phyloP scores from a whole-genome alignment of 2,797 vertebrate species.

The Protonibea diacanthus region DNA sequence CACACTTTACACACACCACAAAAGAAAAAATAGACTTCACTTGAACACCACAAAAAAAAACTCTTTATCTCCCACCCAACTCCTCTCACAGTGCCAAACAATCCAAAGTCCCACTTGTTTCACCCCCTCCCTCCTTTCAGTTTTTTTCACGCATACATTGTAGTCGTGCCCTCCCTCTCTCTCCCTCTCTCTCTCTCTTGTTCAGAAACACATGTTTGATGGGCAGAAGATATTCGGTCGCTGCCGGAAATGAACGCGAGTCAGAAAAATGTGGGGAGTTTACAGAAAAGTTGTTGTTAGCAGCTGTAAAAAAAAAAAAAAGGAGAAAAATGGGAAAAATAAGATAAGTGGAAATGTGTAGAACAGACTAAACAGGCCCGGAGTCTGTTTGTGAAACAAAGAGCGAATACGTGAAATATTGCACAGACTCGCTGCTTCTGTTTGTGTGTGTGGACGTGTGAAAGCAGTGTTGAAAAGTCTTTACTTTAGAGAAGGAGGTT shows the following conservation, averaged over 20 bases:
- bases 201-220: conserved; percentile 63
- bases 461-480: not conserved
- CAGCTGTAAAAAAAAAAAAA: conserved; percentile 13
- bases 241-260: conserved; percentile 63
- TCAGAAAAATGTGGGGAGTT: conserved; percentile 70
- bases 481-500: not conserved
- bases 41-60: conserved; percentile 61
- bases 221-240: conserved; percentile 59
- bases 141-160: conserved; percentile 26
- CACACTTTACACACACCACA: conserved; percentile 64
- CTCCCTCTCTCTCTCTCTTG: conserved; percentile 40
- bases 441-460: conserved; percentile 12
- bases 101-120: conserved; percentile 53
- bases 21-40: conserved; percentile 74
- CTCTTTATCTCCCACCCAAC: conserved; percentile 63
- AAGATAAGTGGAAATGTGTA: conserved; percentile 71
- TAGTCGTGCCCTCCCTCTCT: conserved; percentile 24
- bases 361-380: conserved; percentile 73
- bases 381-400: conserved; percentile 55
- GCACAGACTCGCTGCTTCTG: conserved; percentile 38
- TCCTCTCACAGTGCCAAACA: conserved; percentile 61
- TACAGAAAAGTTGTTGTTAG: conserved; percentile 58
- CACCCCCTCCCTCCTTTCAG: conserved; percentile 22
- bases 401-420: conserved; percentile 63
- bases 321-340: conserved; percentile 56